Conservation (phyloP, 2,888 invertebrate genomes). For the Polyommatus iphigenia region DNA sequence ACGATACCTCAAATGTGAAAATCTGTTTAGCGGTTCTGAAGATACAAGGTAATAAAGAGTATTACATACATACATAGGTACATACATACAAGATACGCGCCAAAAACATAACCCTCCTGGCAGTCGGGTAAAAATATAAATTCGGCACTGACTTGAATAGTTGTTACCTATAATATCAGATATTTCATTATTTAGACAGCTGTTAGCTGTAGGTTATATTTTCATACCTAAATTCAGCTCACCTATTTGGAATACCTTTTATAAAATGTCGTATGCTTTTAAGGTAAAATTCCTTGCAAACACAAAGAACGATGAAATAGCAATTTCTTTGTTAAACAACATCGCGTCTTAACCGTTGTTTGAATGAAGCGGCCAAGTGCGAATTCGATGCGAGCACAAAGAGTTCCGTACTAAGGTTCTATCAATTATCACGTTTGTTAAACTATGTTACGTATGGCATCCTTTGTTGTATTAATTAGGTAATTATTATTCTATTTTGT, state of each 20-base stretch:
- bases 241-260: not conserved
- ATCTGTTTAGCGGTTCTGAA: too few relatives aligned
- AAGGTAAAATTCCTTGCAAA: not conserved
- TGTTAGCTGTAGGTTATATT: not conserved
- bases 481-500: too few relatives aligned
- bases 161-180: not conserved
- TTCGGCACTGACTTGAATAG: not conserved
- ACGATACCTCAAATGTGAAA: too few relatives aligned
- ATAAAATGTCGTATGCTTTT: slow-evolving; percentile 7
- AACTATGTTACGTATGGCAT: not conserved
- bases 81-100: too few relatives aligned
- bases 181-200: not conserved
- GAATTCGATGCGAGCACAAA: not conserved
- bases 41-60: too few relatives aligned
- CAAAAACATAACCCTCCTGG: too few relatives aligned
- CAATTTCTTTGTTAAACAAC: slow-evolving; percentile 15
- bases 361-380: not conserved
- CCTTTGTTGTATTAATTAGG: too few relatives aligned
- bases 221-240: not conserved
- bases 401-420: not conserved
- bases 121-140: too few relatives aligned
- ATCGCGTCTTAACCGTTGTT: slow-evolving; percentile 12
- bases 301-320: slow-evolving; percentile 11
- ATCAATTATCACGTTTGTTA: not conserved
- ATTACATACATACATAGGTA: too few relatives aligned